phyloP scores from a whole-genome alignment of 2,888 invertebrate species.

The Tenthredo notha region DNA sequence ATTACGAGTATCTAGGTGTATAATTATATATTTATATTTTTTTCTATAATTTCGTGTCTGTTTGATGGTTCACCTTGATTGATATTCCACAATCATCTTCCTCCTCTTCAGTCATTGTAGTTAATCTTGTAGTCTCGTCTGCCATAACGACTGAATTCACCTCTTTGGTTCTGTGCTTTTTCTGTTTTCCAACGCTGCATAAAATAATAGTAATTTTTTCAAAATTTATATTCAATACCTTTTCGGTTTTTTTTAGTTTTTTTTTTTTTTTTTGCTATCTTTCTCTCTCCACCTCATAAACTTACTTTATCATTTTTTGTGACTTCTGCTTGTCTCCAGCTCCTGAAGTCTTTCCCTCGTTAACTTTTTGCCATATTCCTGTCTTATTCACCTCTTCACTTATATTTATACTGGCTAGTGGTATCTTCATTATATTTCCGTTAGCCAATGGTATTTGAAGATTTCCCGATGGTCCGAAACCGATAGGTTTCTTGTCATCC shows the following conservation, averaged over 20 bases:
- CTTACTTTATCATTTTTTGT: slow-evolving; percentile 72
- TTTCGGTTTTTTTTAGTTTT: background rate
- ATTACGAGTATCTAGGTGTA: background rate
- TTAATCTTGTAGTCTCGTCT: slow-evolving; percentile 84
- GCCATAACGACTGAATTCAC: slow-evolving; percentile 75
- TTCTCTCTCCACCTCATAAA: background rate
- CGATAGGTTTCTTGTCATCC: slow-evolving; percentile 73
- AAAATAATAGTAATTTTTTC: background rate
- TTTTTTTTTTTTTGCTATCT: background rate
- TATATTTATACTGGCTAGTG: slow-evolving; percentile 91
- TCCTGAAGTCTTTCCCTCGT: slow-evolving; percentile 84
- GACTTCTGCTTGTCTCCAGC: slow-evolving; percentile 69
- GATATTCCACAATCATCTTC: slow-evolving; percentile 86
- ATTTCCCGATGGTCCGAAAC: slow-evolving; percentile 80
- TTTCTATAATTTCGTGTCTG: slow-evolving; percentile 60
- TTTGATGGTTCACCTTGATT: slow-evolving; percentile 81
- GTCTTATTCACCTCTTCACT: slow-evolving; percentile 96
- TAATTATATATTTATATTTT: background rate
- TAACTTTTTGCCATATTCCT: slow-evolving; percentile 96
- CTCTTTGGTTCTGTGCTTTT: slow-evolving; percentile 86
- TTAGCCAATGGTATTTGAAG: slow-evolving; percentile 93
- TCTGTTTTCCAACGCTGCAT: slow-evolving; percentile 81
- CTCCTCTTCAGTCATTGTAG: slow-evolving; percentile 93
- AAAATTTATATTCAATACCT: background rate
- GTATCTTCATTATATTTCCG: slow-evolving; percentile 94